Conservation (phyloP, 2,888 invertebrate species). For the Agrilus cyanescens region DNA sequence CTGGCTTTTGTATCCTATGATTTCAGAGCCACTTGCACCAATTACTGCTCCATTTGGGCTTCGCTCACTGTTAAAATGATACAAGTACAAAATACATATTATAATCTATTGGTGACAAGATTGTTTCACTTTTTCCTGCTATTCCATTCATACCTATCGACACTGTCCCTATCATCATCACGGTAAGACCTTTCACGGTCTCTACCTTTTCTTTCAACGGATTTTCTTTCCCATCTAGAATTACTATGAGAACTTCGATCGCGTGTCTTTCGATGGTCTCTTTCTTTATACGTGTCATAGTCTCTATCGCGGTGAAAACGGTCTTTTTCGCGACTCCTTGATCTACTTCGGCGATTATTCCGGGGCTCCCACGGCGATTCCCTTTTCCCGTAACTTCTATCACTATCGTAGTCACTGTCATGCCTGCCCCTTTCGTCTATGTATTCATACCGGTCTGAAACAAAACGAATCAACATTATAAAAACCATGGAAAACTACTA, state of each 20-base stretch:
- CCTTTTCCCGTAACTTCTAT: constrained; percentile 26
- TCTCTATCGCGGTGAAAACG: constrained; percentile 26
- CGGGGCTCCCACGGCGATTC: constrained; percentile 20
- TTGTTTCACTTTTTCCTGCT: constrained; percentile 1
- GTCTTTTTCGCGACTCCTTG: constrained; percentile 27
- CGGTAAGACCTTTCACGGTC: constrained; percentile 32
- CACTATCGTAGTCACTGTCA: constrained; percentile 33
- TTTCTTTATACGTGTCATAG: constrained; percentile 26
- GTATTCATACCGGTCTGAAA: constrained; percentile 16
- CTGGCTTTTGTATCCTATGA: constrained; percentile 36
- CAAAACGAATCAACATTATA: too few species aligned
- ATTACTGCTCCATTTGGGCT: constrained; percentile 31
- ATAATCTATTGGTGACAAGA: neutral
- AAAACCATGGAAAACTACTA: too few species aligned
- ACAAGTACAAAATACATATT: constrained; percentile 9
- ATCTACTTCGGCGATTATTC: constrained; percentile 23
- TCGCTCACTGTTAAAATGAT: constrained; percentile 30
- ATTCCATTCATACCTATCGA: constrained; percentile 30
- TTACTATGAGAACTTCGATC: constrained; percentile 28
- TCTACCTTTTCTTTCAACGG: constrained; percentile 27
- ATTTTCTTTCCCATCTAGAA: constrained; percentile 32
- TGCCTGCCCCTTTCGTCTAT: constrained; percentile 22
- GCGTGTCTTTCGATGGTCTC: constrained; percentile 24
- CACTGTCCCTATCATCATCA: constrained; percentile 34
- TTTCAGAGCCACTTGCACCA: constrained; percentile 36